Evolutionary conservation across 2,113 vertebrate genomes (phyloP).

Genomic region (Pyrgilauda ruficollis): DNA sequence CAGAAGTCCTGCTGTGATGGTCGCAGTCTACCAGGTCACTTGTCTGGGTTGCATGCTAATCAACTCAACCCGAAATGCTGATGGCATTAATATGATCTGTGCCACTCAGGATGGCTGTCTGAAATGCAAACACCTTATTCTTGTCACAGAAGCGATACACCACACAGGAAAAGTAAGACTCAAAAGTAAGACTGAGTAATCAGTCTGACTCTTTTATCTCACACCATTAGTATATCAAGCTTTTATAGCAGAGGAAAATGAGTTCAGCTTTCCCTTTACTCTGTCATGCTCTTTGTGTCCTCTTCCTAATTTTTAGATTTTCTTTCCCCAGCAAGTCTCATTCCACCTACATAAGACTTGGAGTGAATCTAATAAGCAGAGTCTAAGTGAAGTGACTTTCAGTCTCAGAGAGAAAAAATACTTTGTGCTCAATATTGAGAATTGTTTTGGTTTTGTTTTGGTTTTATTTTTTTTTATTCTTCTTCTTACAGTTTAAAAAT

Average conservation of each 20-base stretch:
- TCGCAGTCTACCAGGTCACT: not conserved
- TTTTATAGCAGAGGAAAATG: rapidly evolving
- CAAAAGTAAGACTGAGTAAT: not conserved
- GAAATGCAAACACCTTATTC: not conserved
- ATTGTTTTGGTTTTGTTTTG: not conserved
- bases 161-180: not conserved
- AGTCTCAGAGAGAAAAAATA: not conserved
- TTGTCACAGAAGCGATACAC: not conserved
- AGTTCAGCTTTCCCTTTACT: not conserved
- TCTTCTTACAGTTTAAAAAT: not conserved
- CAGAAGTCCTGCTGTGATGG: not conserved
- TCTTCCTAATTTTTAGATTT: not conserved
- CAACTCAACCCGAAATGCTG: not conserved
- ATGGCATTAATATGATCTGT: not conserved
- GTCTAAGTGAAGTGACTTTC: not conserved
- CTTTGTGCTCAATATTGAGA: not conserved
- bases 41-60: not conserved
- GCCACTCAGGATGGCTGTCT: not conserved
- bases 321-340: not conserved
- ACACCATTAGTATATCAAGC: not conserved
- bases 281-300: not conserved
- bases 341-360: not conserved
- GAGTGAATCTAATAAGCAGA: not conserved
- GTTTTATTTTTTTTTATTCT: not conserved
- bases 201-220: not conserved